phyloP scores from a whole-genome alignment of 1,140 invertebrate species.

The Notospermus geniculatus region DNA sequence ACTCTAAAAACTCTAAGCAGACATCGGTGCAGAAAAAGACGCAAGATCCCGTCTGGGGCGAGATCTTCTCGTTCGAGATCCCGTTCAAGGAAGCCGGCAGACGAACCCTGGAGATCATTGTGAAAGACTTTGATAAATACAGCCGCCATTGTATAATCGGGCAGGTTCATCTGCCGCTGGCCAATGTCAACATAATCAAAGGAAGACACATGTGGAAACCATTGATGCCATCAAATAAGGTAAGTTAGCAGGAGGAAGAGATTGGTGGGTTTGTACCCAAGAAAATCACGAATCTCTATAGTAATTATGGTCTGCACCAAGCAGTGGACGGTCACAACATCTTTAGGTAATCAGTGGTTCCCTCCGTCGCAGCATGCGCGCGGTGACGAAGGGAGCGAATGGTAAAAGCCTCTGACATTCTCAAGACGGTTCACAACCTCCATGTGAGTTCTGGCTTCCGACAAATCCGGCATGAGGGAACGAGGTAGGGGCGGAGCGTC shows the following conservation, averaged over 20 bases:
- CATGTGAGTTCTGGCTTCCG: too few relatives aligned
- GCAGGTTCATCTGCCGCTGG: slow-evolving; percentile 44
- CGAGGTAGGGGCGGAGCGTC: too few relatives aligned
- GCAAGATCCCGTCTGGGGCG: slow-evolving; percentile 50
- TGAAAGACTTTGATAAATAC: slow-evolving; percentile 56
- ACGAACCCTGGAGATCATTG: slow-evolving; percentile 45
- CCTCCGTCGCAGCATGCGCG: too few relatives aligned
- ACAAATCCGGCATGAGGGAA: too few relatives aligned
- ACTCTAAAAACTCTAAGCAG: slow-evolving; percentile 51
- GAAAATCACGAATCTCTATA: too few relatives aligned
- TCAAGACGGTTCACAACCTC: too few relatives aligned
- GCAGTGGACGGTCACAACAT: too few relatives aligned
- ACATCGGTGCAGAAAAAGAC: slow-evolving; percentile 52
- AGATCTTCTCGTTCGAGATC: slow-evolving; percentile 51
- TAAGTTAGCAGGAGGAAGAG: slow-evolving; percentile 26
- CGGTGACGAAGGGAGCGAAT: too few relatives aligned
- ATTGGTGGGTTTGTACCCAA: too few relatives aligned
- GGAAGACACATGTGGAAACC: slow-evolving; percentile 59
- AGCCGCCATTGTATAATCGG: slow-evolving; percentile 53
- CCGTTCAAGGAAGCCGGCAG: slow-evolving; percentile 44
- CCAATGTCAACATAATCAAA: slow-evolving; percentile 51
- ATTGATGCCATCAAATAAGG: slow-evolving; percentile 50
- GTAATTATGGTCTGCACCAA: too few relatives aligned
- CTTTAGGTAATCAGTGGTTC: too few relatives aligned
- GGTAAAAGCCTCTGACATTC: too few relatives aligned